These are phyloP conservation scores for Drosophila putrida DNA, from an alignment of 2,888 invertebrate species.

Conservation along the genomic window DNA sequence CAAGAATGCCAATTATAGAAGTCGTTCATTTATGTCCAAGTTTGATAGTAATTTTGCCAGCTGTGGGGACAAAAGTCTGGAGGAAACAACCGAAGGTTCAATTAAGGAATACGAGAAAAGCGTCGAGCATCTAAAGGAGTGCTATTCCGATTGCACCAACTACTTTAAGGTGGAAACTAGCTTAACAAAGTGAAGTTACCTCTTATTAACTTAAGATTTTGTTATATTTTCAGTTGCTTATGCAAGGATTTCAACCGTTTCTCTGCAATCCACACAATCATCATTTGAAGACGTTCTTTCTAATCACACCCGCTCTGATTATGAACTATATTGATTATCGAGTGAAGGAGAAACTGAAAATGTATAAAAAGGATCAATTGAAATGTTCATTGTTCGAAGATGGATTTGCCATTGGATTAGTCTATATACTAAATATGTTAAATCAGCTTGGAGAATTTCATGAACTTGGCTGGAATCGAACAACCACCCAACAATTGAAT, in stretches of 20 bases:
- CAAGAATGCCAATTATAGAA: slow-evolving; percentile 95
- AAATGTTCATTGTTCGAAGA: slow-evolving; percentile 98
- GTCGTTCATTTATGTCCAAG: slow-evolving; percentile 95
- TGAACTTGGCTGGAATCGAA: slow-evolving; percentile 97
- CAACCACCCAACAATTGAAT: slow-evolving; percentile 91
- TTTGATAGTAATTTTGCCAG: slow-evolving; percentile 88
- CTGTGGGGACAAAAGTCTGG: slow-evolving; percentile 87
- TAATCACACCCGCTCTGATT: slow-evolving; percentile 96
- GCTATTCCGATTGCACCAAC: slow-evolving; percentile 89
- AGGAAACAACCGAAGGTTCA: slow-evolving; percentile 88
- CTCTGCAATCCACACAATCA: slow-evolving; percentile 94
- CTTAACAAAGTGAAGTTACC: neutral
- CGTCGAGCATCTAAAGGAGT: slow-evolving; percentile 91
- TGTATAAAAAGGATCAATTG: slow-evolving; percentile 90
- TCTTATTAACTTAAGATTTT: neutral
- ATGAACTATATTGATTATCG: slow-evolving; percentile 98
- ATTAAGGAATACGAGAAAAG: slow-evolving; percentile 92
- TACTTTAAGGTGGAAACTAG: slow-evolving; percentile 79
- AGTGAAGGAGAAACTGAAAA: slow-evolving; percentile 95
- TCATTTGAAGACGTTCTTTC: slow-evolving; percentile 96
- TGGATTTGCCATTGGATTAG: slow-evolving; percentile 98
- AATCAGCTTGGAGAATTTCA: slow-evolving; percentile 95
- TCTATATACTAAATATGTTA: slow-evolving; percentile 95
- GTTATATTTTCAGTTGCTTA: slow-evolving; percentile 88
- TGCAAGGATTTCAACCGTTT: slow-evolving; percentile 96